Evolutionary conservation across 1,140 invertebrate genomes (phyloP), one percentile per base, ranked within the genome.

Genomic region (Drosophila pectinifera): DNA sequence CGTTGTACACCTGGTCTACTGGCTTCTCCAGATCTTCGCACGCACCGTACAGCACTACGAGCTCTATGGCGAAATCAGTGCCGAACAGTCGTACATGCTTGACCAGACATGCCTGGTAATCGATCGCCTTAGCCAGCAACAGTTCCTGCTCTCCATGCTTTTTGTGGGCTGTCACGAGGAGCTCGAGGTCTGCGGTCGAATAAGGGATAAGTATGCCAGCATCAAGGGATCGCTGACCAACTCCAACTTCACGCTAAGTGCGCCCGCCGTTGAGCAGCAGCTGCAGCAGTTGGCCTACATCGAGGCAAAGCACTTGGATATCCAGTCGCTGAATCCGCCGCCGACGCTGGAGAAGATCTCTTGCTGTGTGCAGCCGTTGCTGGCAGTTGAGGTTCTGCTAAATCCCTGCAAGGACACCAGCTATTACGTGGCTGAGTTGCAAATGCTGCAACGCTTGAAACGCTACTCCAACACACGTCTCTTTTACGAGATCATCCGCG

Each of bases 401-500:
- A 96, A 97, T 93, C 95, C 96, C 8, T 95, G 95, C 83, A 95
- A 95, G 20, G 95, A 98, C 73, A 95, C 97, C 2, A 93, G 95
- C 43, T 94, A 95, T 24, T 95, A 98, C 61, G 95, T 97, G 4
- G 95, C 96, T 80, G 96, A 98, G 88, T 91, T 98, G 14, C 91
- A 96, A 53, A 95, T 98, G 93, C 93, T 98, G 61, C 95, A 98
- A 91, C 95, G 95, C 64, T 93, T 98, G 1, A 97, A 98, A 93
- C 95, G 94, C 54, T 96, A 95, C 72, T 94, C 94, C 48, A 93
- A 95, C 56, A 93, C 95, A 5, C 94, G 96, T 67, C 91, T 99
- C 0, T 98, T 97, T 88, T 96, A 96, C 92, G 98, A 99, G 94
- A 94, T 98, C 13, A 96, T 98, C 54, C 94, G 97, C 76, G 96